Conservation (phyloP, 2,797 vertebrate genomes). For the Sebastes steindachneri region DNA sequence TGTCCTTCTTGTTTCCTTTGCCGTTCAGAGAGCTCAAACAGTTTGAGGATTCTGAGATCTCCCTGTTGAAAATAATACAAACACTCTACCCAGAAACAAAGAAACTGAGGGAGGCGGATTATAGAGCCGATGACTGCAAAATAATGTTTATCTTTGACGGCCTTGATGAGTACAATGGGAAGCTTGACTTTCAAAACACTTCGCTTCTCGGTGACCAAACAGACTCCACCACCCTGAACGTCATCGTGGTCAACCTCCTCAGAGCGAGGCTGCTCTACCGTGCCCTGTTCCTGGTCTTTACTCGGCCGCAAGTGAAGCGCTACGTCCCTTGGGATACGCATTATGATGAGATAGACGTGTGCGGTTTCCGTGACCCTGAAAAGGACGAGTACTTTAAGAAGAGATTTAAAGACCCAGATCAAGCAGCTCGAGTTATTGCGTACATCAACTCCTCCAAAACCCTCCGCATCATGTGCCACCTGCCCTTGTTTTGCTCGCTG, state of each 20-base stretch:
- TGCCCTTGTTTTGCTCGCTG: slow-evolving; percentile 78
- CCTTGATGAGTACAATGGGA: slow-evolving; percentile 74
- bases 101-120: slow-evolving; percentile 61
- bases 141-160: slow-evolving; percentile 82
- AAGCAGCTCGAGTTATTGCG: slow-evolving; percentile 68
- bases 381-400: slow-evolving; percentile 79
- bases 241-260: slow-evolving; percentile 79
- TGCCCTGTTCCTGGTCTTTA: slow-evolving; percentile 52
- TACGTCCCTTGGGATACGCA: slow-evolving; percentile 69
- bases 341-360: slow-evolving; percentile 65
- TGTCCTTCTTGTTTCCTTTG: slow-evolving; percentile 79
- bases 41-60: slow-evolving; percentile 50
- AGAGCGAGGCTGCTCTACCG: slow-evolving; percentile 65
- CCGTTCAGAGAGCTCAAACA: slow-evolving; percentile 73
- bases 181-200: slow-evolving; percentile 68
- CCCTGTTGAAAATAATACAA: slow-evolving; percentile 70
- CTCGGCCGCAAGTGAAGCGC: slow-evolving; percentile 50
- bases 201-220: slow-evolving; percentile 43
- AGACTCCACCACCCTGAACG: slow-evolving; percentile 23
- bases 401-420: slow-evolving; percentile 62
- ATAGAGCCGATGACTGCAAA: slow-evolving; percentile 20
- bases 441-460: slow-evolving; percentile 71
- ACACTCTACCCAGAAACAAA: slow-evolving; percentile 76
- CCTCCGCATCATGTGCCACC: slow-evolving; percentile 83
- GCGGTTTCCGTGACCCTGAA: slow-evolving; percentile 71